A percentile compares a stretch with the other conserved stretches of the same genome.
Evolutionary conservation across 2,113 vertebrate species (phyloP).

Genomic region (Lycocorax pyrrhopterus): DNA sequence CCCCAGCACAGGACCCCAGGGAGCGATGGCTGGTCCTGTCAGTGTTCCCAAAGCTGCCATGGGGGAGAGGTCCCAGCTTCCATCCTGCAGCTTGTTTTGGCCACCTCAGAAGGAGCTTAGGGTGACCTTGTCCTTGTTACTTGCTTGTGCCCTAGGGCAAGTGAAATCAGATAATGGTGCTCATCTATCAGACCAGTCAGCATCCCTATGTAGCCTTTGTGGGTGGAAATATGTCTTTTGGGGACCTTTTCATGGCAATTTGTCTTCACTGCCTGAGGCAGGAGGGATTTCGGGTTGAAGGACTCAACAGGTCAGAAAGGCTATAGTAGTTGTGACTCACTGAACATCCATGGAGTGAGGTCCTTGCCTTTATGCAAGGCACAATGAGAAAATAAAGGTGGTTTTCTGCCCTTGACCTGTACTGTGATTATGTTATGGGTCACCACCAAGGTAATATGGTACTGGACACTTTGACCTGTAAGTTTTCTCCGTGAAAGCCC

Average conservation of each 20-base stretch:
- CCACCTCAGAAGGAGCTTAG: background rate
- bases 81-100: background rate
- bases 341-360: background rate
- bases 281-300: background rate
- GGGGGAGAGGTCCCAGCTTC: background rate
- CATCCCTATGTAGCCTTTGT: background rate
- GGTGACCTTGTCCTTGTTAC: background rate
- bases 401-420: background rate
- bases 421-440: background rate
- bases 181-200: background rate
- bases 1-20: background rate
- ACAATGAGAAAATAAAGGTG: background rate
- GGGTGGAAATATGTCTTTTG: background rate
- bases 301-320: background rate
- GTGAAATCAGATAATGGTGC: rapidly evolving
- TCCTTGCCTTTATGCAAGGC: background rate
- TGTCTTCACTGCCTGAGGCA: background rate
- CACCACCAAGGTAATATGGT: background rate
- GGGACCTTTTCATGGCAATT: background rate
- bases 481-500: background rate
- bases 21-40: rapidly evolving
- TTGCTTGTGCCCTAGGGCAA: background rate
- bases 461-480: background rate
- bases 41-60: background rate
- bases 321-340: background rate